A percentile compares a stretch with the other conserved stretches of the same genome.
These are phyloP conservation scores for Haliaeetus leucogaster DNA, from an alignment of 2,113 vertebrate species.

Conservation along the genomic window DNA sequence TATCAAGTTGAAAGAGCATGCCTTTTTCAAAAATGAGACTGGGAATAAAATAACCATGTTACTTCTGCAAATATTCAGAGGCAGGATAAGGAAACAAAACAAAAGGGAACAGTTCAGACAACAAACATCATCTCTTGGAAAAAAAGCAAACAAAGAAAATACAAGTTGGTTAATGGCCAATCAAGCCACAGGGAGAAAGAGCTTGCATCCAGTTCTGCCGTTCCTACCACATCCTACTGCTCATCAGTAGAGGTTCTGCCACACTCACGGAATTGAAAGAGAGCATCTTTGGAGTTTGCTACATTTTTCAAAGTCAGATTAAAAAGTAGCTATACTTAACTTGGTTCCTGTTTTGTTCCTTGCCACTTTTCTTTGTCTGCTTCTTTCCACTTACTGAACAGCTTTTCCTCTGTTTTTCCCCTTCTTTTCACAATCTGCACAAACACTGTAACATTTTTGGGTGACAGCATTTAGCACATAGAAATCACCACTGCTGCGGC, in stretches of 20 bases:
- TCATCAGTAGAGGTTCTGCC: neutral
- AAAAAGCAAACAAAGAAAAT: neutral
- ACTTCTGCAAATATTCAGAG: neutral
- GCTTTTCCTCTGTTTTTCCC: neutral
- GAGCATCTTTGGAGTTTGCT: neutral
- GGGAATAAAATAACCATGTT: neutral
- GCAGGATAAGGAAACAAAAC: neutral
- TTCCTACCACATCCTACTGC: neutral
- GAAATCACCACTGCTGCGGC: neutral
- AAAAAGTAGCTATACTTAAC: neutral
- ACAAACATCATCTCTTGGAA: neutral
- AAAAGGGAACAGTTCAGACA: neutral
- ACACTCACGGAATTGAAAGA: neutral
- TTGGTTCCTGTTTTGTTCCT: neutral
- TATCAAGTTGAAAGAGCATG: neutral
- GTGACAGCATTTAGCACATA: neutral
- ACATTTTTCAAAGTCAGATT: neutral
- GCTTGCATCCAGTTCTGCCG: neutral
- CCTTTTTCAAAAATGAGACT: neutral
- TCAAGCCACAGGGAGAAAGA: neutral
- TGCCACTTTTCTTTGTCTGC: slow-evolving; percentile 9
- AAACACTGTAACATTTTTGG: neutral
- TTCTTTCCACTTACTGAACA: slow-evolving; percentile 6
- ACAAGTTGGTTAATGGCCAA: neutral
- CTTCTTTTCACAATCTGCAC: neutral